A percentile compares a stretch with the other conserved stretches of the same genome.
Evolutionary conservation across 2,888 invertebrate species (phyloP).

Genomic region (Thymelicus acteon): DNA sequence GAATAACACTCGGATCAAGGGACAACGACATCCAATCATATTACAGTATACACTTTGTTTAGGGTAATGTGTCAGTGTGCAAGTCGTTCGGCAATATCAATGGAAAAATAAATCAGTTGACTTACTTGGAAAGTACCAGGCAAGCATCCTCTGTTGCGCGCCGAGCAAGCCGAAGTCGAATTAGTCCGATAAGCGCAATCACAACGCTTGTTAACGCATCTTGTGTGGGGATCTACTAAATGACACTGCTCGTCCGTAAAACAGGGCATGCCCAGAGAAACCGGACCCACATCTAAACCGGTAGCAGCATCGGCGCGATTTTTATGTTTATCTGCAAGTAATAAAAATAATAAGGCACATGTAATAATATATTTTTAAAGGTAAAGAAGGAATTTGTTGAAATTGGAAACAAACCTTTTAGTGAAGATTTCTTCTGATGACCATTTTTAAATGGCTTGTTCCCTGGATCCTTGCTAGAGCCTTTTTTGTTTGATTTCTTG

Average conservation of each 20-base stretch:
- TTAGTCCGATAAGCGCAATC: constrained; percentile 88
- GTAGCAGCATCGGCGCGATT: constrained; percentile 64
- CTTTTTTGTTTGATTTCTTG: constrained; percentile 74
- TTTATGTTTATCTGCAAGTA: constrained; percentile 72
- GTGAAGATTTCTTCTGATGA: constrained; percentile 77
- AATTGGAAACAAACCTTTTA: constrained; percentile 64
- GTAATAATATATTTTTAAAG: neutral
- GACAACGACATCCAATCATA: constrained; percentile 27
- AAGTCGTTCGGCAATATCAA: constrained; percentile 20
- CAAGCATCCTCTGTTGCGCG: constrained; percentile 90
- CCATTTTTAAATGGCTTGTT: constrained; percentile 69
- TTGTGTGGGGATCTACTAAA: constrained; percentile 90
- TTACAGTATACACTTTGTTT: constrained; percentile 24
- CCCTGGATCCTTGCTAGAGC: constrained; percentile 62
- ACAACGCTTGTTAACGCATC: constrained; percentile 90
- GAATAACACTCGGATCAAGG: constrained; percentile 27
- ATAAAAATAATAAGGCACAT: neutral
- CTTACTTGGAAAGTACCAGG: constrained; percentile 93
- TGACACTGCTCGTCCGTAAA: constrained; percentile 91
- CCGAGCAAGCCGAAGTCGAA: constrained; percentile 87
- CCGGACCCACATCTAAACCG: constrained; percentile 78
- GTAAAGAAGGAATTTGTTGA: neutral
- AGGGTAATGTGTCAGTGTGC: constrained; percentile 27
- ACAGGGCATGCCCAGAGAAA: constrained; percentile 92
- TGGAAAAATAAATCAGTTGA: constrained; percentile 13